Evolutionary conservation across 2,888 invertebrate genomes (phyloP).

Genomic region (Anoplius nigerrimus): DNA sequence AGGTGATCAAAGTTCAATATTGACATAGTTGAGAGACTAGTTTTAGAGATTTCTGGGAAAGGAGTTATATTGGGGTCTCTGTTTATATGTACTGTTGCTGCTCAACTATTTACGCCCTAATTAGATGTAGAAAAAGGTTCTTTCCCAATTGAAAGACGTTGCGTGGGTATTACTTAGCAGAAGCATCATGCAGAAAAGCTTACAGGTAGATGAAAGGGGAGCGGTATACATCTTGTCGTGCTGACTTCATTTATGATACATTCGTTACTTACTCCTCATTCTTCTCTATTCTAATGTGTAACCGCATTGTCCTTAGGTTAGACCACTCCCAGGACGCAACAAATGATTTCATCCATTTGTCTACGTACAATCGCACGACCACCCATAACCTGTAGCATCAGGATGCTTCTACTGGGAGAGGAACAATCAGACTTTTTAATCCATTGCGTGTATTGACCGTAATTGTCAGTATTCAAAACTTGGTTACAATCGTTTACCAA

Average conservation of each 20-base stretch:
- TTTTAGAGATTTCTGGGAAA: too few relatives aligned
- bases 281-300: conserved; percentile 15
- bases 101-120: too few relatives aligned
- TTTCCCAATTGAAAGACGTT: too few relatives aligned
- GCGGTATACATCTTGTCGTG: conserved; percentile 13
- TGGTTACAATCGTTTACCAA: too few relatives aligned
- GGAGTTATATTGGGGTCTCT: too few relatives aligned
- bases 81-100: too few relatives aligned
- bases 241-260: conserved; percentile 23
- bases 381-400: conserved; percentile 18
- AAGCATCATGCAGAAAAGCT: not conserved
- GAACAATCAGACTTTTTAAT: not conserved
- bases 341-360: conserved; percentile 16
- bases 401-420: conserved; percentile 3
- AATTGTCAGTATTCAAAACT: too few relatives aligned
- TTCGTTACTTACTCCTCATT: conserved; percentile 3
- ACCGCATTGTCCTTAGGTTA: conserved; percentile 22
- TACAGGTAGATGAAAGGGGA: conserved; percentile 5
- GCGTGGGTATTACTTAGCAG: not conserved
- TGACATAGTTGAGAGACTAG: too few relatives aligned
- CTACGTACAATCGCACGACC: conserved; percentile 12
- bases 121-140: too few relatives aligned
- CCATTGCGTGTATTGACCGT: too few relatives aligned
- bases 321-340: conserved; percentile 30
- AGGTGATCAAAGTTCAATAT: too few relatives aligned